A percentile compares a stretch with the other conserved stretches of the same genome.
phyloP scores from a whole-genome alignment of 2,888 invertebrate genomes.

The Drosophila atripex region DNA sequence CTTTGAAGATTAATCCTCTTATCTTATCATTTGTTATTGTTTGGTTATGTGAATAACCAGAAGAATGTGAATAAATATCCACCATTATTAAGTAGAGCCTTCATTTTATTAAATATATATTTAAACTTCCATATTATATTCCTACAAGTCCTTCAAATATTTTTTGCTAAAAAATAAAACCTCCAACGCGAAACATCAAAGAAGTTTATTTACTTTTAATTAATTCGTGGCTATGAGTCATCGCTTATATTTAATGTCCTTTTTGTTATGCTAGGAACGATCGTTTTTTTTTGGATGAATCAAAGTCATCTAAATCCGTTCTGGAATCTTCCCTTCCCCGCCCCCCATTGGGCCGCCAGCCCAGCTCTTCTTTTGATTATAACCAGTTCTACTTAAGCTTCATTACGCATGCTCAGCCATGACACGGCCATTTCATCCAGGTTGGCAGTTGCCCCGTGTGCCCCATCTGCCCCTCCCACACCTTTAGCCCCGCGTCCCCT shows the following conservation, averaged over 20 bases:
- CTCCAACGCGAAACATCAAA: neutral
- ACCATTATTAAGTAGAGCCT: too few species aligned
- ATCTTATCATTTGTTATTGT: neutral
- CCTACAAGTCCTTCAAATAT: neutral
- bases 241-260: conserved; percentile 7
- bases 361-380: conserved; percentile 45
- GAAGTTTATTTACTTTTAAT: neutral
- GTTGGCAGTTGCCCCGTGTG: conserved; percentile 29
- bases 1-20: neutral
- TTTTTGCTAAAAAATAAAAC: neutral
- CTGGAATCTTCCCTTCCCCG: conserved; percentile 15
- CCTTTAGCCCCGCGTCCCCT: neutral
- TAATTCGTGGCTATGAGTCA: conserved; percentile 7
- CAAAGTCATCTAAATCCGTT: conserved; percentile 20
- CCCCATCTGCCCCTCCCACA: conserved; percentile 11
- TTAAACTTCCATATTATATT: neutral
- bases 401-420: conserved; percentile 77
- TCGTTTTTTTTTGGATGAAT: conserved; percentile 18
- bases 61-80: too few species aligned
- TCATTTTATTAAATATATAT: neutral
- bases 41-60: too few species aligned
- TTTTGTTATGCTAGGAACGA: neutral
- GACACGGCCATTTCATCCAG: conserved; percentile 63
- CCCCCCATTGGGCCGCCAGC: too few species aligned
- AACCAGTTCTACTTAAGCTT: conserved; percentile 78